phyloP scores from a whole-genome alignment of 2,888 invertebrate species.

The Heterodera filipjevi region DNA sequence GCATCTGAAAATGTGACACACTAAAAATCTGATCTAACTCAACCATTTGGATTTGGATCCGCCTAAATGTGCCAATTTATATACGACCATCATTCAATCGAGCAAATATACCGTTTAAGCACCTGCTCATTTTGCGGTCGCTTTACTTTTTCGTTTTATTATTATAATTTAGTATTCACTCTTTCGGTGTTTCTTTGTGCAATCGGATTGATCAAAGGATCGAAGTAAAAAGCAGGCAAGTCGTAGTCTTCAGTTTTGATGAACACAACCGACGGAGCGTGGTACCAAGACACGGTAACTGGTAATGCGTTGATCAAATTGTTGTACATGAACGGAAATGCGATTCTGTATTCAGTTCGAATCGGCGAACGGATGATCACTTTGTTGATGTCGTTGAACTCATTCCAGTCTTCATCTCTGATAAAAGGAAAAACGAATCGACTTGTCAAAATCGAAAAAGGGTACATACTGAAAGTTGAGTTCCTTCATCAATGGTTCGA shows the following conservation, averaged over 20 bases:
- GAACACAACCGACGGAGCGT: conserved; percentile 96
- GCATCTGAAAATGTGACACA: conserved; percentile 48
- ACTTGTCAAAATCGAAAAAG: background rate
- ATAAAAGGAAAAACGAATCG: conserved; percentile 15
- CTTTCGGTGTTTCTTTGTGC: conserved; percentile 82
- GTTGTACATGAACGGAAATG: conserved; percentile 98
- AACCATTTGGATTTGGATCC: conserved; percentile 4
- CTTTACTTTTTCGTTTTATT: background rate
- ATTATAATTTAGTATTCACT: conserved; percentile 33
- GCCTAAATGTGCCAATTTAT: conserved; percentile 25
- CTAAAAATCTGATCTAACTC: conserved; percentile 19
- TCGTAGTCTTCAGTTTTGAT: conserved; percentile 99
- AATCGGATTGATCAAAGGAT: conserved; percentile 98
- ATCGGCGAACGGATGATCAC: conserved; percentile 98
- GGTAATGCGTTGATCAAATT: conserved; percentile 79
- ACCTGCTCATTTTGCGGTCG: background rate
- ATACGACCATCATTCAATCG: background rate
- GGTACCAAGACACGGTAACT: conserved; percentile 98
- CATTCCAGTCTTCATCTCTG: conserved; percentile 99
- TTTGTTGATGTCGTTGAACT: conserved; percentile 99
- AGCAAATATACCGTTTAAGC: conserved; percentile 16
- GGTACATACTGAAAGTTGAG: conserved; percentile 79
- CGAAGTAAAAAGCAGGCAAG: conserved; percentile 98
- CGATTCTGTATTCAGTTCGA: conserved; percentile 97
- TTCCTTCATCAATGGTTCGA: conserved; percentile 97